These are phyloP conservation scores for Leptogaster cylindrica DNA, from an alignment of 2,888 invertebrate genomes.

Conservation along the genomic window DNA sequence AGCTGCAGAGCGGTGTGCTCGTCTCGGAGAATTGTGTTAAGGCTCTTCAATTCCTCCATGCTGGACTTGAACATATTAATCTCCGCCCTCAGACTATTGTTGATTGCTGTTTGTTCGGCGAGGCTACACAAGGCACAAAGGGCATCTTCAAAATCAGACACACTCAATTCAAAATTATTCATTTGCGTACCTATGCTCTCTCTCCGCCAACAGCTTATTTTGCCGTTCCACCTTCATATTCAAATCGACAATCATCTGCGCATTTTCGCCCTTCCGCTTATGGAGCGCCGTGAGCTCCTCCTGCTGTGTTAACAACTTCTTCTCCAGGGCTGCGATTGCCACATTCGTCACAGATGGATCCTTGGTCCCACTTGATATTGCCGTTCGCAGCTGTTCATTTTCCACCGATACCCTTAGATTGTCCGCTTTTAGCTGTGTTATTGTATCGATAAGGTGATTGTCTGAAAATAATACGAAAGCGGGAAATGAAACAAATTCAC, in stretches of 20 bases:
- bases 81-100: conserved; percentile 73
- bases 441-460: conserved; percentile 84
- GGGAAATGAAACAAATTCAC: conserved; percentile 54
- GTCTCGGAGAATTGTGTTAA: conserved; percentile 89
- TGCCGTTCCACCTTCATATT: conserved; percentile 85
- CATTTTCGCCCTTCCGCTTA: conserved; percentile 87
- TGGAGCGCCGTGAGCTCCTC: conserved; percentile 93
- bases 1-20: conserved; percentile 94
- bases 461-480: too few species aligned
- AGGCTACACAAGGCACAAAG: conserved; percentile 65
- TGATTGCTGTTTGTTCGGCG: conserved; percentile 71
- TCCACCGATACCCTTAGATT: conserved; percentile 85
- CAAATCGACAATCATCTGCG: conserved; percentile 90
- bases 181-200: conserved; percentile 71
- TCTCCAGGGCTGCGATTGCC: conserved; percentile 78
- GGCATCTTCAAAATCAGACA: conserved; percentile 31
- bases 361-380: conserved; percentile 62
- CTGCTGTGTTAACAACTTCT: conserved; percentile 84
- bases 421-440: conserved; percentile 79
- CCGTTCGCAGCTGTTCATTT: conserved; percentile 78
- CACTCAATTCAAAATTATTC: conserved; percentile 9
- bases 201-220: conserved; percentile 75
- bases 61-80: conserved; percentile 74
- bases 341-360: conserved; percentile 62
- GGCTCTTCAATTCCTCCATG: conserved; percentile 77